Conservation (phyloP, 2,797 vertebrate genomes). For the Hirundo rustica region DNA sequence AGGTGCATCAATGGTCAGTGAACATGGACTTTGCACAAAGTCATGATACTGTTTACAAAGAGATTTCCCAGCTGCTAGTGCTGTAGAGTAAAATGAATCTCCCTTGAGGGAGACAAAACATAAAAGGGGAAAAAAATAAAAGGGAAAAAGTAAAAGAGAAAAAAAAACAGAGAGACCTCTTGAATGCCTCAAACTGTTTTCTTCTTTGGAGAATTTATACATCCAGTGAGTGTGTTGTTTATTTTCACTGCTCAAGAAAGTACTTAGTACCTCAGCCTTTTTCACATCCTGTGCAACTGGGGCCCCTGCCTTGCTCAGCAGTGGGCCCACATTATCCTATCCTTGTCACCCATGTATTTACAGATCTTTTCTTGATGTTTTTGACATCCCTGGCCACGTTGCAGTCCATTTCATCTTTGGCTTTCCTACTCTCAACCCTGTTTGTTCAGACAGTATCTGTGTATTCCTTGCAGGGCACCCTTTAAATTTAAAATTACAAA, state of each 20-base stretch:
- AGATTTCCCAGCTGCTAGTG: neutral
- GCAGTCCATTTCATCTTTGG: neutral
- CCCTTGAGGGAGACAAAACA: neutral
- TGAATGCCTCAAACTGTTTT: neutral
- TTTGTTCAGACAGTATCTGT: rapidly evolving
- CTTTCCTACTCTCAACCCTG: neutral
- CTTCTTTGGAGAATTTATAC: neutral
- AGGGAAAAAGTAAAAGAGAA: neutral
- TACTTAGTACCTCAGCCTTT: neutral
- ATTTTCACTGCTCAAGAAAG: neutral
- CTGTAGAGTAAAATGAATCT: neutral
- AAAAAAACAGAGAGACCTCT: rapidly evolving
- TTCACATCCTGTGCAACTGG: neutral
- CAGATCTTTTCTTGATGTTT: neutral
- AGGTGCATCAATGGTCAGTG: neutral
- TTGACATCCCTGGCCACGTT: neutral
- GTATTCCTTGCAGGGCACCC: rapidly evolving
- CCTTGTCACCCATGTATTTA: too few relatives aligned
- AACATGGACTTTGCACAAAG: neutral
- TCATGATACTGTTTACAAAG: neutral
- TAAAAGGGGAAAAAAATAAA: neutral
- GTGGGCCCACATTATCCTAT: neutral
- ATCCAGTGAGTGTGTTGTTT: neutral
- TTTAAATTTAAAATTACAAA: neutral
- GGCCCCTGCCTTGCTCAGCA: neutral